Percentiles rank a stretch among this genome's conserved stretches.
Conservation (phyloP, 2,113 vertebrate species). For the Chlorodrepanis virens region DNA sequence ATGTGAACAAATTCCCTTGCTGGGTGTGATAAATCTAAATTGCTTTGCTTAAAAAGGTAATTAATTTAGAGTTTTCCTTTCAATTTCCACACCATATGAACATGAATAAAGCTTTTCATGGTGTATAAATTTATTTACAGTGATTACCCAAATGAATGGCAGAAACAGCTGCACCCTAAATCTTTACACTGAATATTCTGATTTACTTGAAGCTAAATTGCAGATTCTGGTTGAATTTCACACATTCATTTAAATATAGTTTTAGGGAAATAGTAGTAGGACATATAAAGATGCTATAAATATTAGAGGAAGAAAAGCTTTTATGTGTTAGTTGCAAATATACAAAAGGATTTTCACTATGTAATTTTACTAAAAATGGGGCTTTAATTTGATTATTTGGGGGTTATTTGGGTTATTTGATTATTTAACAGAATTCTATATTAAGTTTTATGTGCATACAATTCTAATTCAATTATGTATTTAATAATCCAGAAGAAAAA, state of each 20-base stretch:
- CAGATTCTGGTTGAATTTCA: conserved; percentile 36
- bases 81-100: conserved; percentile 72
- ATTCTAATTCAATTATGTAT: background rate
- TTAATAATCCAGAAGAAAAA: background rate
- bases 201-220: conserved; percentile 15
- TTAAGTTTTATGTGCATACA: background rate
- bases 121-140: conserved; percentile 65
- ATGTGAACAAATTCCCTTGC: conserved; percentile 54
- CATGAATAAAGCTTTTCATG: conserved; percentile 71
- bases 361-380: background rate
- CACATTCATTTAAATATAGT: background rate
- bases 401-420: background rate
- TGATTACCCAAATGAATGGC: conserved; percentile 64
- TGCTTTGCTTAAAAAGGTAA: conserved; percentile 68
- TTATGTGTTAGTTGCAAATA: background rate
- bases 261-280: background rate
- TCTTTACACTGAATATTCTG: conserved; percentile 33
- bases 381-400: background rate
- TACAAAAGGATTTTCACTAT: background rate
- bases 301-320: background rate
- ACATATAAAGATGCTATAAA: background rate
- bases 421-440: background rate
- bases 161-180: conserved; percentile 67
- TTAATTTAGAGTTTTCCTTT: conserved; percentile 75
- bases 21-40: conserved; percentile 62